Percentiles rank a stretch among this genome's conserved stretches.
phyloP scores from a whole-genome alignment of 2,888 invertebrate species.

The Nomada flava region DNA sequence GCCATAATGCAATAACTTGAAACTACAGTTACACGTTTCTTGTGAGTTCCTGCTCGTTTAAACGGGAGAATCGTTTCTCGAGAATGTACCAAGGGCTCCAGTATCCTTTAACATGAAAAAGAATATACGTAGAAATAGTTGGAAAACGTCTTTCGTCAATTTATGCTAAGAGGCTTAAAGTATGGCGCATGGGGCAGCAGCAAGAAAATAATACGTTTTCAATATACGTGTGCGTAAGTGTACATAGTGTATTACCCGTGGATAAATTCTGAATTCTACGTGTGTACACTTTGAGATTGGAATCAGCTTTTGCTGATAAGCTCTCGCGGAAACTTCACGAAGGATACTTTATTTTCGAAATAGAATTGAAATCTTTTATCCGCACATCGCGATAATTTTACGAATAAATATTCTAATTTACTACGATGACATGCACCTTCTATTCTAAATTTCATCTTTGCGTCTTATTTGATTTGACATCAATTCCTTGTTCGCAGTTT shows the following conservation, averaged over 20 bases:
- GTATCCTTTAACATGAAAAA: background rate
- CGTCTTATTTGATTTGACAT: too few species aligned
- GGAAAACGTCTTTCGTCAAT: slow-evolving; percentile 11
- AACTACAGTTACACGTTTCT: too few species aligned
- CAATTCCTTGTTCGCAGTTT: too few species aligned
- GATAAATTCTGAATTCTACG: slow-evolving; percentile 48
- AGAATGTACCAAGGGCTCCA: background rate
- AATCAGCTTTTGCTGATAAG: slow-evolving; percentile 31
- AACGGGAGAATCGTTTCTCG: background rate
- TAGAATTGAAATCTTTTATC: background rate
- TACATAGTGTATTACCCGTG: slow-evolving; percentile 39
- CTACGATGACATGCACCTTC: too few species aligned
- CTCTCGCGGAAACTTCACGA: background rate
- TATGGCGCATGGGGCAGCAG: slow-evolving; percentile 1
- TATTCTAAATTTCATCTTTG: too few species aligned
- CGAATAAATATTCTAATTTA: too few species aligned
- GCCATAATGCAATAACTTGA: too few species aligned
- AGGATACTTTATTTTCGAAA: background rate
- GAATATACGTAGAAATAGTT: background rate
- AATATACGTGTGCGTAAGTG: slow-evolving; percentile 12
- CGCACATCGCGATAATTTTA: too few species aligned
- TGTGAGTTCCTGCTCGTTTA: too few species aligned
- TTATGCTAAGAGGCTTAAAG: slow-evolving; percentile 26
- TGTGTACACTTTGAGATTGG: slow-evolving; percentile 33
- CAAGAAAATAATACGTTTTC: slow-evolving; percentile 8